Evolutionary conservation across 2,797 vertebrate species (phyloP).

Genomic region (Allobates femoralis): DNA sequence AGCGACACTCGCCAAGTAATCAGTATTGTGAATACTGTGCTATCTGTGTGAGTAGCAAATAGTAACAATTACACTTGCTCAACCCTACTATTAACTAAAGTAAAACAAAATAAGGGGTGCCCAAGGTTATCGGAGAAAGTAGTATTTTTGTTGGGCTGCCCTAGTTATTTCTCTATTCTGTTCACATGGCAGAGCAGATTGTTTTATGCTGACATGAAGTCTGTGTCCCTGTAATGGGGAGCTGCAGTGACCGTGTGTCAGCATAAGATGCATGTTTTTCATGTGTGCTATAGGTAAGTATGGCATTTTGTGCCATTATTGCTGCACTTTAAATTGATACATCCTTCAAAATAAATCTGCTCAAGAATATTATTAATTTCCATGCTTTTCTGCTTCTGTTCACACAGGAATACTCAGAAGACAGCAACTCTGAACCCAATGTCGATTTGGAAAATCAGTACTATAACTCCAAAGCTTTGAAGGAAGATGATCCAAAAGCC

Average conservation of each 20-base stretch:
- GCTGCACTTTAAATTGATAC: not conserved
- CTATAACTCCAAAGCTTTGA: conserved; percentile 94
- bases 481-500: conserved; percentile 93
- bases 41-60: no score
- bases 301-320: not conserved
- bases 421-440: conserved; percentile 93
- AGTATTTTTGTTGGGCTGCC: no score
- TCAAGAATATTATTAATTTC: not conserved
- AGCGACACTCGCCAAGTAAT: no score
- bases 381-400: not conserved
- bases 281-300: not conserved
- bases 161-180: not conserved
- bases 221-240: not conserved
- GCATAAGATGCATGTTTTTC: no score
- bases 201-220: not conserved
- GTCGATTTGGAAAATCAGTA: conserved; percentile 95
- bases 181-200: not conserved
- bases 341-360: not conserved
- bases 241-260: no score
- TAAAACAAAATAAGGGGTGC: no score
- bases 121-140: no score
- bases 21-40: no score
- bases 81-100: no score
- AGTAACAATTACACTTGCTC: no score
- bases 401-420: conserved; percentile 89